A percentile compares a stretch with the other conserved stretches of the same genome.
Conservation (phyloP, 1,140 invertebrate genomes). For the Bathynomus jamesi region DNA sequence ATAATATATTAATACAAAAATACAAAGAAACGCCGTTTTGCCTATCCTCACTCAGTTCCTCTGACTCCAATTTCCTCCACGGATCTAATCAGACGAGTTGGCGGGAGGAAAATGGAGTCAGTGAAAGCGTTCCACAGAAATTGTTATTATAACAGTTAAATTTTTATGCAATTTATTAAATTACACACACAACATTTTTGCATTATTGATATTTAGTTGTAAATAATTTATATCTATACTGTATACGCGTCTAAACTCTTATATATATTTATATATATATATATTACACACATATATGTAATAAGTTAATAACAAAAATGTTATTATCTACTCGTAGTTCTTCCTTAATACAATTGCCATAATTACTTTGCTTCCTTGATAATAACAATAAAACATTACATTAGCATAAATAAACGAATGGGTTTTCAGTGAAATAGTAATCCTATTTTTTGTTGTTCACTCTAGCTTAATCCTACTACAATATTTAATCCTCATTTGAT, state of each 20-base stretch:
- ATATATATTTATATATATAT: background rate
- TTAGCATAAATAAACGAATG: no score
- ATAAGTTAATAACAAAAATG: no score
- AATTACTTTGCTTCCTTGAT: no score
- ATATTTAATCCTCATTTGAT: no score
- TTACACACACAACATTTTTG: background rate
- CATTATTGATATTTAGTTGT: background rate
- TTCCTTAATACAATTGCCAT: no score
- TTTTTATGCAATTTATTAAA: conserved; percentile 2
- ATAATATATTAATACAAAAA: conserved; percentile 1
- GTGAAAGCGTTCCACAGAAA: background rate
- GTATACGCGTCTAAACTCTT: background rate
- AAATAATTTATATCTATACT: background rate
- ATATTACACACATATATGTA: no score
- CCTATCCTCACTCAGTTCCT: background rate
- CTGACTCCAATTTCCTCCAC: background rate
- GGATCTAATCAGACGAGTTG: background rate
- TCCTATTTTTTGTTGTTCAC: no score
- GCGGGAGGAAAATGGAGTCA: background rate
- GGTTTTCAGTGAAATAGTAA: no score
- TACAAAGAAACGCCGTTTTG: background rate
- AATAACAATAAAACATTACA: no score
- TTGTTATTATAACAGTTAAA: background rate
- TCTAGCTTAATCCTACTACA: no score
- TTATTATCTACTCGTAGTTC: no score